A percentile compares a stretch with the other conserved stretches of the same genome.
phyloP scores from a whole-genome alignment of 64 coral and sea anemone genomes.

The Stichodactyla helianthus region DNA sequence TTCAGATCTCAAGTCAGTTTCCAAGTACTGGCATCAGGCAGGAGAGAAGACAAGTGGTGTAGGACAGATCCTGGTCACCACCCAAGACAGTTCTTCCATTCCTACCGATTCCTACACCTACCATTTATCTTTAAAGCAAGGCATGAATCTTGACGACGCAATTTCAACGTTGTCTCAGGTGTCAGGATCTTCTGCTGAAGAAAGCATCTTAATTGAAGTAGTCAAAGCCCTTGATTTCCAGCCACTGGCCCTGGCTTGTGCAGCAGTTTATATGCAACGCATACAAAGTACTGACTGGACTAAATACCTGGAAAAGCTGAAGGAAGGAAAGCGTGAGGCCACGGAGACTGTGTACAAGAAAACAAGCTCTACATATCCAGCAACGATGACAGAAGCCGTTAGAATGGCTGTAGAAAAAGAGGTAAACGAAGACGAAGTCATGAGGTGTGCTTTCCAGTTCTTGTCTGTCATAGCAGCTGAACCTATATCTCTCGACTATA shows the following conservation, averaged over 20 bases:
- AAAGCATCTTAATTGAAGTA: slow-evolving; percentile 7
- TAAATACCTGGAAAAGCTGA: slow-evolving; percentile 35
- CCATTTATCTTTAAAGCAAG: slow-evolving; percentile 31
- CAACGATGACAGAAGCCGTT: slow-evolving; percentile 45
- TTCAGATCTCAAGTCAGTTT: neutral
- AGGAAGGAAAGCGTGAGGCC: slow-evolving; percentile 23
- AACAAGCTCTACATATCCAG: slow-evolving; percentile 21
- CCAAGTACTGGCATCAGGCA: neutral
- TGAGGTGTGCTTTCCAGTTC: slow-evolving; percentile 29
- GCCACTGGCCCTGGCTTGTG: slow-evolving; percentile 45
- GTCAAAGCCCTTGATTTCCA: slow-evolving; percentile 49
- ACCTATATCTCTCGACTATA: slow-evolving; percentile 26
- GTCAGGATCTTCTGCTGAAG: slow-evolving; percentile 8
- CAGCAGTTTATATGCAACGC: slow-evolving; percentile 44
- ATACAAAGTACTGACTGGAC: slow-evolving; percentile 5
- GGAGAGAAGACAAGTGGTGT: slow-evolving; percentile 2
- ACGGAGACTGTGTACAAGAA: slow-evolving; percentile 25
- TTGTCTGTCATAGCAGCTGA: slow-evolving; percentile 45
- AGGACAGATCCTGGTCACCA: slow-evolving; percentile 37
- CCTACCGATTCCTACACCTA: slow-evolving; percentile 4
- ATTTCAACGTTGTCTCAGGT: slow-evolving; percentile 16
- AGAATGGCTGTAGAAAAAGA: slow-evolving; percentile 32
- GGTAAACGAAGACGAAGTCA: neutral
- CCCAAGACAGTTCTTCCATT: slow-evolving; percentile 21
- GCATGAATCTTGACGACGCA: slow-evolving; percentile 37